Conservation (phyloP, 2,113 vertebrate genomes). For the Baryphthengus martii region DNA sequence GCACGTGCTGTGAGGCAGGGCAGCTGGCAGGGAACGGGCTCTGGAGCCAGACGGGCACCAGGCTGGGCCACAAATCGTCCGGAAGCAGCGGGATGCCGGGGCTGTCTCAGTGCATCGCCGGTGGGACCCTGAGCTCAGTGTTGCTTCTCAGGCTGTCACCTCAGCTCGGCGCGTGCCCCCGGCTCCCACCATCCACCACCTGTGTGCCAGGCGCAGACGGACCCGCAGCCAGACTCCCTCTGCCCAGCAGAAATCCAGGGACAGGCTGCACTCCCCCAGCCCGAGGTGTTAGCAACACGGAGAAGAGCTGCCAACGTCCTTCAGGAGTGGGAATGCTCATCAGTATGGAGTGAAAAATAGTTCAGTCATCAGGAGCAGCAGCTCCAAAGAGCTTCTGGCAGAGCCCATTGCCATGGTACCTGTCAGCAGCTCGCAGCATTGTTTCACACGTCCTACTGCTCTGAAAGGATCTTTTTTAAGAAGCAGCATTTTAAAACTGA, state of each 20-base stretch:
- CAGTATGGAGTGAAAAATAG: neutral
- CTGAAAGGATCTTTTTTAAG: neutral
- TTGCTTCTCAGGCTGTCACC: neutral
- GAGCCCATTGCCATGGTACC: conserved; percentile 49
- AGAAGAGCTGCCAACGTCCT: neutral
- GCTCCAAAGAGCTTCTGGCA: neutral
- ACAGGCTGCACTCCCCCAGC: fast-evolving
- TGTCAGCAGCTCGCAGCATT: conserved; percentile 1
- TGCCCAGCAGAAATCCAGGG: neutral
- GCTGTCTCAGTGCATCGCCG: fast-evolving
- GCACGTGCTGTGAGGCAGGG: fast-evolving
- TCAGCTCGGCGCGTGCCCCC: fast-evolving
- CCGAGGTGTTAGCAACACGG: fast-evolving
- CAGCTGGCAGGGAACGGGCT: neutral
- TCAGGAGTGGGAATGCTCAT: neutral
- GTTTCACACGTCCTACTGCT: conserved; percentile 25
- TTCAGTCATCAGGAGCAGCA: neutral
- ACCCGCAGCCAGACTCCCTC: fast-evolving
- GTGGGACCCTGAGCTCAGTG: neutral
- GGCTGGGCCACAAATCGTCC: neutral
- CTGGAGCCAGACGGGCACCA: neutral
- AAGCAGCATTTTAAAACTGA: neutral
- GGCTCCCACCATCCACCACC: neutral
- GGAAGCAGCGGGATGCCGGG: fast-evolving
- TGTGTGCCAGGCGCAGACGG: fast-evolving